phyloP scores from a whole-genome alignment of 2,113 vertebrate species.

The Passer domesticus region DNA sequence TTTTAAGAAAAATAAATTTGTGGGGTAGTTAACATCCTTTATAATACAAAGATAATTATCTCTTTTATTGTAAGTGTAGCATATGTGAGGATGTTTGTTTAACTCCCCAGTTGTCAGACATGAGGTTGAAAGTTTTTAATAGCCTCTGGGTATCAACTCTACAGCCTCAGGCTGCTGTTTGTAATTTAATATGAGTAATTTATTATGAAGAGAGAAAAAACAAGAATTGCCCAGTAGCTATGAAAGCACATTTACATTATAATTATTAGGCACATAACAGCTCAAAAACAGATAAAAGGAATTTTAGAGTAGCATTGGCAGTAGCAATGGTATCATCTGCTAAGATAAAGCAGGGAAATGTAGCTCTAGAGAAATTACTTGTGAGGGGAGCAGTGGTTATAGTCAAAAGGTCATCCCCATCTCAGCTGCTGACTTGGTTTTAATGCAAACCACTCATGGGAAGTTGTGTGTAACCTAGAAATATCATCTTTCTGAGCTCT shows the following conservation, averaged over 20 bases:
- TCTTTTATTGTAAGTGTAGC: conserved; percentile 39
- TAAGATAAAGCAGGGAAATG: conserved; percentile 34
- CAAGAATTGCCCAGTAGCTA: conserved; percentile 62
- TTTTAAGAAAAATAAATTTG: conserved; percentile 31
- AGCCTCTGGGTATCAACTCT: conserved; percentile 57
- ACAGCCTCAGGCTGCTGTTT: conserved; percentile 58
- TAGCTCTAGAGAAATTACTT: conserved; percentile 33
- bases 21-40: background rate
- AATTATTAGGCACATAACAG: conserved; percentile 64
- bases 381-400: background rate
- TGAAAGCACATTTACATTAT: conserved; percentile 62
- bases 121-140: conserved; percentile 60
- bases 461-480: background rate
- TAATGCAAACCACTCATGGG: background rate
- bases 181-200: conserved; percentile 66
- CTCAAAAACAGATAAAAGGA: conserved; percentile 60
- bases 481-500: background rate
- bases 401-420: background rate
- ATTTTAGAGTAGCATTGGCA: conserved; percentile 30
- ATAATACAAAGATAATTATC: conserved; percentile 8
- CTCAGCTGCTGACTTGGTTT: background rate
- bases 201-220: conserved; percentile 56
- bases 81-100: conserved; percentile 56
- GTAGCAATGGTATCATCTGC: conserved; percentile 28
- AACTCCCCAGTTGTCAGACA: conserved; percentile 40